Conservation (phyloP, 2,888 invertebrate genomes). For the Thymelicus acteon region DNA sequence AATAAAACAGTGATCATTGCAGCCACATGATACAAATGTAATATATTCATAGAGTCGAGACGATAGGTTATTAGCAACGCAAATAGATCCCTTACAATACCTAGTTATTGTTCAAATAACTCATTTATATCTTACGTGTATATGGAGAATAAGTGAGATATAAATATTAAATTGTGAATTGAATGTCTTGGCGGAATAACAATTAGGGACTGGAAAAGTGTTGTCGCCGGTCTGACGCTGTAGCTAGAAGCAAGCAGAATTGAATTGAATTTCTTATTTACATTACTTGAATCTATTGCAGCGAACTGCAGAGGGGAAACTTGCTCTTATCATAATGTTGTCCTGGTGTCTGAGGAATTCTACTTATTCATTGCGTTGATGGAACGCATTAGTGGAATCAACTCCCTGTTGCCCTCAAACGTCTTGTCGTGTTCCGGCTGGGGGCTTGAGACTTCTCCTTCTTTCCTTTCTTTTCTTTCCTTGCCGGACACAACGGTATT, state of each 20-base stretch:
- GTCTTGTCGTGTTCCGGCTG: too few relatives aligned
- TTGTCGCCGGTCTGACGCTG: background rate
- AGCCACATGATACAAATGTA: background rate
- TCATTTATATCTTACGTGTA: background rate
- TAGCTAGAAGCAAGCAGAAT: background rate
- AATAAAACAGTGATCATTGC: too few relatives aligned
- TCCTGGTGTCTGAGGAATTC: too few relatives aligned
- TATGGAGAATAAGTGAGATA: background rate
- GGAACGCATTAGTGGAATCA: too few relatives aligned
- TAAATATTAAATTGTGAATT: slow-evolving; percentile 9
- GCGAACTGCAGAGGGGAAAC: too few relatives aligned
- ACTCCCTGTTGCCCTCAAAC: too few relatives aligned
- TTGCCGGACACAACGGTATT: too few relatives aligned
- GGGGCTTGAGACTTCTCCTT: too few relatives aligned
- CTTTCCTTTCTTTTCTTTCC: too few relatives aligned
- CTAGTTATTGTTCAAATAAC: background rate
- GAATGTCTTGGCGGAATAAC: background rate
- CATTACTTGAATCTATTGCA: background rate
- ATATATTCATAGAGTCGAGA: background rate
- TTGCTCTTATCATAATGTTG: too few relatives aligned
- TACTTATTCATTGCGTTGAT: too few relatives aligned
- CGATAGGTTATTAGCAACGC: slow-evolving; percentile 6
- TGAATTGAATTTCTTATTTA: background rate
- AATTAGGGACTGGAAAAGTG: background rate
- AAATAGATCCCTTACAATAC: slow-evolving; percentile 1